Percentiles rank a stretch among this genome's conserved stretches.
phyloP scores from a whole-genome alignment of 2,113 vertebrate genomes.

The Cichladusa arquata region DNA sequence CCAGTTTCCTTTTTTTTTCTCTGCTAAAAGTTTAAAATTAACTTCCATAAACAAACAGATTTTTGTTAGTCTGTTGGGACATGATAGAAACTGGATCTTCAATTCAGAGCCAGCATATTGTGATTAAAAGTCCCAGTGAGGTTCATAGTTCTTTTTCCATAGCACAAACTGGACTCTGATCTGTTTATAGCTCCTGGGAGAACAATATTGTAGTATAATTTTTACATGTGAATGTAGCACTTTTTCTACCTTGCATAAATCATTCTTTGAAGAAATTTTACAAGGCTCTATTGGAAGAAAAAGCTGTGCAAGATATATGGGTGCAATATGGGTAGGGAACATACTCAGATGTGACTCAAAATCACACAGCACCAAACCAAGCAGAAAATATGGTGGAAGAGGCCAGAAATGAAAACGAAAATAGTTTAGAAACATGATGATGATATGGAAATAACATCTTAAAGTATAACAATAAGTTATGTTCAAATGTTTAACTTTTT shows the following conservation, averaged over 20 bases:
- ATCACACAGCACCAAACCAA: accelerated
- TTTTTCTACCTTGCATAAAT: slow-evolving; percentile 56
- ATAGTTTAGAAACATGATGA: not conserved
- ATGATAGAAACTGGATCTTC: slow-evolving; percentile 66
- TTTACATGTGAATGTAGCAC: slow-evolving; percentile 50
- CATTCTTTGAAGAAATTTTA: slow-evolving; percentile 49
- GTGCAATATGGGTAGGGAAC: not conserved
- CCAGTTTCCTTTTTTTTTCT: slow-evolving; percentile 13
- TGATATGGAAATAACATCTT: not conserved
- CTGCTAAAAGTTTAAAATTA: slow-evolving; percentile 55
- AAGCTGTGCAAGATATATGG: not conserved
- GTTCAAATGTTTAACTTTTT: not conserved
- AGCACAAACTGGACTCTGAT: slow-evolving; percentile 61
- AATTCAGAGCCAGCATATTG: slow-evolving; percentile 54
- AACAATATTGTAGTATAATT: slow-evolving; percentile 53
- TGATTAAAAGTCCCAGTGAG: slow-evolving; percentile 69
- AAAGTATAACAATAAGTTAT: not conserved
- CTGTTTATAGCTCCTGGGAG: slow-evolving; percentile 65
- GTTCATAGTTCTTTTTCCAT: slow-evolving; percentile 64
- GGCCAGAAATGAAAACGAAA: not conserved
- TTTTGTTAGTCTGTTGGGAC: slow-evolving; percentile 41
- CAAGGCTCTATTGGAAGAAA: not conserved
- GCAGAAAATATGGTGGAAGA: not conserved
- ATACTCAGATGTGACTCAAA: not conserved
- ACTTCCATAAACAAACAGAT: slow-evolving; percentile 54